Percentiles rank a stretch among this genome's conserved stretches.
Evolutionary conservation across 2,888 invertebrate species (phyloP).

Genomic region (Calliphora vomitoria): DNA sequence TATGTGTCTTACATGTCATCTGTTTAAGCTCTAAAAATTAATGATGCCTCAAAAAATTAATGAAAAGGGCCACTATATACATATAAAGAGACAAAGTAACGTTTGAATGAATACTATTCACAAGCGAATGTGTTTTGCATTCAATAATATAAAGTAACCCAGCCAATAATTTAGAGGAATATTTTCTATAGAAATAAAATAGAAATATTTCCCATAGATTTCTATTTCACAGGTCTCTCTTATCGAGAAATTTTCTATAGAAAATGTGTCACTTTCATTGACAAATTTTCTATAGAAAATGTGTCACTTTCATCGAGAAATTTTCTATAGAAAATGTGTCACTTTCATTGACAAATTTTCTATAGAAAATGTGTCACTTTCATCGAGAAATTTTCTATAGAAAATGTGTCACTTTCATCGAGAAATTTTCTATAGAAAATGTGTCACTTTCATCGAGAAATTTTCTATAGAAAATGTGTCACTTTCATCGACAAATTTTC

Average conservation of each 20-base stretch:
- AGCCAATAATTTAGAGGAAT: not conserved
- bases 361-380: no score
- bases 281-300: no score
- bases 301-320: not conserved
- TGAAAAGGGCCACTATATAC: slow-evolving; percentile 3
- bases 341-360: not conserved
- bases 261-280: not conserved
- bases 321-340: not conserved
- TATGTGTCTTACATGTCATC: slow-evolving; percentile 69
- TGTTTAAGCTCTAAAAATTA: slow-evolving; percentile 76
- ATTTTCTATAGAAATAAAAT: no score
- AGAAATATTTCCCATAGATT: no score
- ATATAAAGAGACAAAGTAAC: not conserved
- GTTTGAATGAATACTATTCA: slow-evolving; percentile 11
- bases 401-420: not conserved
- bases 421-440: slow-evolving; percentile 1
- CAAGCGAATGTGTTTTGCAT: not conserved
- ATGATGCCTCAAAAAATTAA: slow-evolving; percentile 67
- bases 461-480: not conserved
- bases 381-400: not conserved
- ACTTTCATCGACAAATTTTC: no score
- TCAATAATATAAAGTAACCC: not conserved
- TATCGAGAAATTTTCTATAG: not conserved
- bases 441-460: not conserved
- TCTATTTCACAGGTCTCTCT: no score